Conservation (phyloP, 2,888 invertebrate species). For the Cyclophora punctaria region DNA sequence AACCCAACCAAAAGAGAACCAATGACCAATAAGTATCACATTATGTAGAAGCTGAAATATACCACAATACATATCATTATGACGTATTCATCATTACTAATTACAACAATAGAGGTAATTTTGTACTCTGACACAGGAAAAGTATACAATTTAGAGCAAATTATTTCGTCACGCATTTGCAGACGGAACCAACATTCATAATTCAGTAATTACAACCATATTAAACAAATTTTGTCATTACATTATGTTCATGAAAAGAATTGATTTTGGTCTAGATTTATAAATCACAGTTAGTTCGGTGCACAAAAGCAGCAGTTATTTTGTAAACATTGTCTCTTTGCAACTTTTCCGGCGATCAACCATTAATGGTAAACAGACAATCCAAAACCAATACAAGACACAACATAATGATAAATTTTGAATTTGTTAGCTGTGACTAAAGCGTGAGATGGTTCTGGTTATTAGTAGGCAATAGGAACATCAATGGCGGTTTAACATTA, state of each 20-base stretch:
- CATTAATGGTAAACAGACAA: constrained; percentile 41
- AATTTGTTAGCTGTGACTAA: constrained; percentile 71
- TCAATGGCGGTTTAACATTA: constrained; percentile 12
- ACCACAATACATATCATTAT: constrained; percentile 63
- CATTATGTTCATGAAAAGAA: too few relatives aligned
- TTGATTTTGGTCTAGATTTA: too few relatives aligned
- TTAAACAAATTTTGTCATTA: too few relatives aligned
- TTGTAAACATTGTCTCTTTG: constrained; percentile 1
- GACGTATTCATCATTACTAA: constrained; percentile 36
- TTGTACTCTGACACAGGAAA: constrained; percentile 23
- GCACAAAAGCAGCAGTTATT: too few relatives aligned
- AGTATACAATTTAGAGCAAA: constrained; percentile 13
- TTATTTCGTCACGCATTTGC: too few relatives aligned
- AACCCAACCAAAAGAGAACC: constrained; percentile 75
- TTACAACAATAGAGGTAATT: constrained; percentile 37
- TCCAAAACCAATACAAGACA: constrained; percentile 76
- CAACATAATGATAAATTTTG: constrained; percentile 69
- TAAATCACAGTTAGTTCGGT: too few relatives aligned
- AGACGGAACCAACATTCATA: too few relatives aligned
- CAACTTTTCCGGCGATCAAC: constrained; percentile 17
- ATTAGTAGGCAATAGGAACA: constrained; percentile 44
- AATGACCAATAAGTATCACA: constrained; percentile 69
- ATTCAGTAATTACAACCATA: too few relatives aligned
- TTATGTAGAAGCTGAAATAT: constrained; percentile 74
- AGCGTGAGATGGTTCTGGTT: constrained; percentile 55